These are phyloP conservation scores for Andrena praecox DNA, from an alignment of 2,888 invertebrate species.

Conservation along the genomic window DNA sequence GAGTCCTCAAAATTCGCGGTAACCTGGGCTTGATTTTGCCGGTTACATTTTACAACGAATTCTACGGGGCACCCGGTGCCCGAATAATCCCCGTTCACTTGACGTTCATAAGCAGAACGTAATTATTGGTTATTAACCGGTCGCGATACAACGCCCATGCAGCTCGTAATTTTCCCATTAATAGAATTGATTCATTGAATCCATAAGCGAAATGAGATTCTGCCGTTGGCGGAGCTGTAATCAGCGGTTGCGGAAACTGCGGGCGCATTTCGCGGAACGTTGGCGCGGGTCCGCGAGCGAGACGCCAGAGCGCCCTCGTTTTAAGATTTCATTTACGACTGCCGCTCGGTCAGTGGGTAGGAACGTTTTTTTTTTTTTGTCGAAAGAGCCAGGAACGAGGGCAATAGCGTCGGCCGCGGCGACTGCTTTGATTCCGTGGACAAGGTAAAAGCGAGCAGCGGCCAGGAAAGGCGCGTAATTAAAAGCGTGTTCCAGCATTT, in stretches of 20 bases:
- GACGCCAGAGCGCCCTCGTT: background rate
- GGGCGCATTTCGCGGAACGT: background rate
- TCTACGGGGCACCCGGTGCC: background rate
- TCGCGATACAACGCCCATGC: background rate
- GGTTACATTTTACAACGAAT: slow-evolving; percentile 5
- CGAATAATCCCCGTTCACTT: slow-evolving; percentile 22
- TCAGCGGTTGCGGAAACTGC: slow-evolving; percentile 24
- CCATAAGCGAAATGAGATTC: slow-evolving; percentile 42
- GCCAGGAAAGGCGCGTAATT: slow-evolving; percentile 60
- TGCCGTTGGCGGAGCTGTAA: background rate
- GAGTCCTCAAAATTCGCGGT: background rate
- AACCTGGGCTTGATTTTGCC: background rate
- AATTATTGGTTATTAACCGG: slow-evolving; percentile 58
- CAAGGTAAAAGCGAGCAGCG: slow-evolving; percentile 47
- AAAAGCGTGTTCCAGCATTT: slow-evolving; percentile 60
- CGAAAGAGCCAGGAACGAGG: background rate
- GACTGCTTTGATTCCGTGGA: slow-evolving; percentile 36
- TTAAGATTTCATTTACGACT: slow-evolving; percentile 15
- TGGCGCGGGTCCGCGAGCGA: background rate
- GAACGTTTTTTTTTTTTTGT: background rate
- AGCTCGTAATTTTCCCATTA: slow-evolving; percentile 37
- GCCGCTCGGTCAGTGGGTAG: slow-evolving; percentile 34
- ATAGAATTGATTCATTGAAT: slow-evolving; percentile 51
- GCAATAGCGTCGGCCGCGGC: background rate
- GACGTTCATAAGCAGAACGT: slow-evolving; percentile 41